Conservation (phyloP, 1,140 invertebrate species). For the Eupristina koningsbergeri region DNA sequence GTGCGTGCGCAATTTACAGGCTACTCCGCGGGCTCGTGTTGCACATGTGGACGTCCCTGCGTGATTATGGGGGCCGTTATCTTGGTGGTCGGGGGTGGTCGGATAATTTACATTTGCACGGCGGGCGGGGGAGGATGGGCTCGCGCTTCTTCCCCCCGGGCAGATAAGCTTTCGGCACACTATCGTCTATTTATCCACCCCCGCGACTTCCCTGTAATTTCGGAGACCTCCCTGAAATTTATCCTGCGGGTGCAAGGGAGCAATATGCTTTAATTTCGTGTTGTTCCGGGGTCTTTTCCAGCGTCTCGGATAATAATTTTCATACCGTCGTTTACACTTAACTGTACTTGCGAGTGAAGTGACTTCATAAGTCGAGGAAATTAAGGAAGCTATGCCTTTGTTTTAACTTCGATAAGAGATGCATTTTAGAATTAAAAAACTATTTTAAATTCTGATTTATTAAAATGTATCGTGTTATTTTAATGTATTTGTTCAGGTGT, state of each 20-base stretch:
- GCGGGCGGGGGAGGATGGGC: background rate
- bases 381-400: too few relatives aligned
- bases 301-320: background rate
- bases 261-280: background rate
- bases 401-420: too few relatives aligned
- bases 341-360: too few relatives aligned
- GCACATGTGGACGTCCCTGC: too few relatives aligned
- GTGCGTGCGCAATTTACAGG: background rate
- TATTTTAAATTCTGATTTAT: too few relatives aligned
- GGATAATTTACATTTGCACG: conserved; percentile 43
- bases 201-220: background rate
- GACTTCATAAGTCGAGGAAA: too few relatives aligned
- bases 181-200: conserved; percentile 23
- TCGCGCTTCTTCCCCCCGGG: background rate
- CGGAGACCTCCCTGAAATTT: background rate
- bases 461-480: too few relatives aligned
- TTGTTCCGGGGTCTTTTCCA: too few relatives aligned
- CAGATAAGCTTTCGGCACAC: background rate
- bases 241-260: background rate
- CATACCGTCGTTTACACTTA: too few relatives aligned
- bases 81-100: background rate
- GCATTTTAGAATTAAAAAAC: too few relatives aligned
- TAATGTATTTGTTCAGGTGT: too few relatives aligned
- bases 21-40: background rate
- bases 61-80: conserved; percentile 47